Base-by-base conservation (phyloP, 1,140 invertebrate genomes). In the Anoplolepis gracilipes region DNA sequence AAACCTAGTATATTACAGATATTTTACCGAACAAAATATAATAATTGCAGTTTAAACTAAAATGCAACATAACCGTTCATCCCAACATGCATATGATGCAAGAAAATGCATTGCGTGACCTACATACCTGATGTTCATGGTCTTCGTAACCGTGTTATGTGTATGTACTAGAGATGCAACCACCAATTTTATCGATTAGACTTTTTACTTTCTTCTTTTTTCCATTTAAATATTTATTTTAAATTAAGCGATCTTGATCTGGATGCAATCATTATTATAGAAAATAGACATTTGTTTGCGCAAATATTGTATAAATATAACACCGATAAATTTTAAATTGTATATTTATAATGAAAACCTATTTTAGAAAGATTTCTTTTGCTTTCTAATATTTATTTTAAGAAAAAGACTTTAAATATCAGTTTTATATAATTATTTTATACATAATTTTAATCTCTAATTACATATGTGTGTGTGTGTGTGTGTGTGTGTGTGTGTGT, bases 61-160 rank as follows among this genome's bases (percentile, higher is more conserved):
- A 82, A 25, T 61, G 55, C 61, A 36, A 69, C 42, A 28, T 33
- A 39, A 25, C 28, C 42, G 33, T 84, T 77, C 42, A 77, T 84
- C 39, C 64, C 57, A 53, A 22, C 46, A 46, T 28, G 72, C 16
- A 39, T 64, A 77, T 72, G 72, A 30, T 22, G 42, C 59, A 67
- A 55, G 81, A 65, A 84, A 84, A 76, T 64, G 42, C 22, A 76
- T 39, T 59, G 69, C 30, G 72, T 77, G 81, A 84, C 81, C 81
- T 42, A 84, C 72, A 84, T 84, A 55, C 22, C 42, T 59, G 57
- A 72, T 33, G 22, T 81, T 72, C 67, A 73, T 59, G 55, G 36
- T n/a, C 72, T 61, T 73, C 53, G 65, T 59, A 81, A 1, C 25
- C 65, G 22, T 42, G n/a, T 82, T 67, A 82, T 64, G 53, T 59